phyloP scores from a whole-genome alignment of 2,797 vertebrate genomes.

The Notamacropus eugenii region DNA sequence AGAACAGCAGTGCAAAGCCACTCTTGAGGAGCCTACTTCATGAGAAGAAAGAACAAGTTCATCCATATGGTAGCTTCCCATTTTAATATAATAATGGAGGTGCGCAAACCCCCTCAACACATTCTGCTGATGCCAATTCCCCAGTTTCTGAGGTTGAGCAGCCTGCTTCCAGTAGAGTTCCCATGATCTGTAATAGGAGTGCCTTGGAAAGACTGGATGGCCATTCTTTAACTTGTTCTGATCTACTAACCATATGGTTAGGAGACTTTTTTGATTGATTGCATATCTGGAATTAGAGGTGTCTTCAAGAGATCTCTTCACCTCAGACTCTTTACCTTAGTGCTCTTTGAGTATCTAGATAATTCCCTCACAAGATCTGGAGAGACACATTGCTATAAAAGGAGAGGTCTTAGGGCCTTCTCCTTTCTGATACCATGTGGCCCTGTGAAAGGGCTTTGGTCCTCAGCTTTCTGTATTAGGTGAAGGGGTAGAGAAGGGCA shows the following conservation, averaged over 20 bases:
- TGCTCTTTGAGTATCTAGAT: background rate
- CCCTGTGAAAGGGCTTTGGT: background rate
- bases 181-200: background rate
- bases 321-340: background rate
- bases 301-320: background rate
- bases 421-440: too few species aligned
- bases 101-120: background rate
- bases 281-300: background rate
- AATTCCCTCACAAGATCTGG: background rate
- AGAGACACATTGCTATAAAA: background rate
- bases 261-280: background rate
- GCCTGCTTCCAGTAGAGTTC: background rate
- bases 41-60: background rate
- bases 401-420: background rate
- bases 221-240: background rate
- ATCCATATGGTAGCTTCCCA: background rate
- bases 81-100: background rate
- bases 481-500: background rate
- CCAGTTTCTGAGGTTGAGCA: background rate
- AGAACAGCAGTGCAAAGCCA: background rate
- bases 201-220: background rate
- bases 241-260: background rate
- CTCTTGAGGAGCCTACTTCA: background rate
- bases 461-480: background rate
- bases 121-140: background rate